A percentile compares a stretch with the other conserved stretches of the same genome.
phyloP scores from a whole-genome alignment of 1,140 invertebrate genomes.

The Acyrthosiphon pisum region DNA sequence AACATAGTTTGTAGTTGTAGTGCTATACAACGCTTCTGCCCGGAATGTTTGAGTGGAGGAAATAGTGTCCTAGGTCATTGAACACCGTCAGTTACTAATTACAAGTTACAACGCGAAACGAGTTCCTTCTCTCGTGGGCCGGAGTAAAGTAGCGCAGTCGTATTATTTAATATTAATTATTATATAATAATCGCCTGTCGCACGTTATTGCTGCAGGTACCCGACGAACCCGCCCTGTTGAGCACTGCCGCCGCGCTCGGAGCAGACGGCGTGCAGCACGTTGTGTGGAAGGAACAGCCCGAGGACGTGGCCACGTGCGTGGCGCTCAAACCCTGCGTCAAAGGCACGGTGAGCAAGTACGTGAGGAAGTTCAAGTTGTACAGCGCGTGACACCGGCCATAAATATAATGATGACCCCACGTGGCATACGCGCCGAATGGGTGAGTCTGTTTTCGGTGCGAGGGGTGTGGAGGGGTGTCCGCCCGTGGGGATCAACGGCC shows the following conservation, averaged over 20 bases:
- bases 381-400: slow-evolving; percentile 62
- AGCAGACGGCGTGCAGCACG: slow-evolving; percentile 80
- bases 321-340: slow-evolving; percentile 90
- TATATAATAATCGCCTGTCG: no score
- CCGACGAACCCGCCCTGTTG: slow-evolving; percentile 77
- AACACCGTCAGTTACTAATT: no score
- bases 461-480: background rate
- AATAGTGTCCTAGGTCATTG: no score
- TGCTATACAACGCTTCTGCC: no score
- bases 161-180: no score
- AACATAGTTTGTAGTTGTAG: no score
- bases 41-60: no score
- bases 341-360: slow-evolving; percentile 82
- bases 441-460: background rate
- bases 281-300: slow-evolving; percentile 97
- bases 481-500: slow-evolving; percentile 43
- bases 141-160: no score
- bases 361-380: slow-evolving; percentile 92
- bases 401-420: background rate
- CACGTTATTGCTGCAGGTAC: slow-evolving; percentile 67
- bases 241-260: slow-evolving; percentile 74
- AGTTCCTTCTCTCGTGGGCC: no score
- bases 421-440: background rate
- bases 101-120: no score
- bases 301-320: slow-evolving; percentile 96